A percentile compares a stretch with the other conserved stretches of the same genome.
Evolutionary conservation across 2,797 vertebrate genomes (phyloP).

Genomic region (Anniella stebbinsi): DNA sequence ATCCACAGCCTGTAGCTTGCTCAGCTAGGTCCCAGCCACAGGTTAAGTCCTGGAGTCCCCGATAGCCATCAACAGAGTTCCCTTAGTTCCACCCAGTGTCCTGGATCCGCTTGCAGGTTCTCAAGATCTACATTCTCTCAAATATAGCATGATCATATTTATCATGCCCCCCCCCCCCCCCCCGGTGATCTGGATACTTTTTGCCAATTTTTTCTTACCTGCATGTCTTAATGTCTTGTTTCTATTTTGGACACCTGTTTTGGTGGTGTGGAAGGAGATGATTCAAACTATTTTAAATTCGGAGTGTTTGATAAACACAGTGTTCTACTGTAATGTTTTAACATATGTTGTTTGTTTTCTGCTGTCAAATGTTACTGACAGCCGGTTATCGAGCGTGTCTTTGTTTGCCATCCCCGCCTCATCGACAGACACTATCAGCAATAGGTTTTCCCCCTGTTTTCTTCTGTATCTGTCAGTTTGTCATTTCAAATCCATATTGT

Average conservation of each 20-base stretch:
- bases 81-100: neutral
- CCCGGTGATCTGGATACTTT: neutral
- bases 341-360: slow-evolving; percentile 26
- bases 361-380: slow-evolving; percentile 10
- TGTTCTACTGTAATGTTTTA: slow-evolving; percentile 39
- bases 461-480: slow-evolving; percentile 30
- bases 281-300: slow-evolving; percentile 47
- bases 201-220: neutral
- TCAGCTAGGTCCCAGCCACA: neutral
- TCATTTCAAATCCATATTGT: slow-evolving; percentile 41
- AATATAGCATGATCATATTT: neutral
- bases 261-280: neutral
- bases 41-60: neutral
- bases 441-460: slow-evolving; percentile 47
- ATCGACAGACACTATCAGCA: slow-evolving; percentile 50
- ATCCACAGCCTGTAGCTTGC: neutral
- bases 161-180: neutral
- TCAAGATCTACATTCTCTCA: neutral
- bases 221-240: neutral
- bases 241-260: neutral
- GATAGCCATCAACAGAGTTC: neutral
- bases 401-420: slow-evolving; percentile 39
- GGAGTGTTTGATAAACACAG: slow-evolving; percentile 35
- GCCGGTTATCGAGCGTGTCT: neutral
- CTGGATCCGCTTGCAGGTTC: neutral